Evolutionary conservation across 2,888 invertebrate genomes (phyloP).

Genomic region (Leptopterna dolabrata): DNA sequence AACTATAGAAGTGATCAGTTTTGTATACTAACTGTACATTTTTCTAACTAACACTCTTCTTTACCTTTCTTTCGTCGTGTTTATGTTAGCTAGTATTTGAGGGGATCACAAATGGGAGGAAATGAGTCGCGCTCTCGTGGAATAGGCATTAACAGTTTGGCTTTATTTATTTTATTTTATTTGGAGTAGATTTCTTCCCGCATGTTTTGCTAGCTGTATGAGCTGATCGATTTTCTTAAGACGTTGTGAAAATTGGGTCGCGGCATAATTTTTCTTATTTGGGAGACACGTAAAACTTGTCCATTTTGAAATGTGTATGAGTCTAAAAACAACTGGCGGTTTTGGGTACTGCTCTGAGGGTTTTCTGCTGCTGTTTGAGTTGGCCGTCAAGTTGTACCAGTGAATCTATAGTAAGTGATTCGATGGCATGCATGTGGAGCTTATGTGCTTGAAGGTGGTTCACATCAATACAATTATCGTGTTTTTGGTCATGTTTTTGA

Average conservation of each 20-base stretch:
- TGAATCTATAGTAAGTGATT: background rate
- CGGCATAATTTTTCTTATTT: too few species aligned
- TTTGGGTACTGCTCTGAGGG: background rate
- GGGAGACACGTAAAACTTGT: too few species aligned
- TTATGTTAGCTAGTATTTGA: background rate
- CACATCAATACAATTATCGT: background rate
- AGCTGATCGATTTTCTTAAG: background rate
- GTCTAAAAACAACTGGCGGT: background rate
- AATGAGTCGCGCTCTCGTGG: background rate
- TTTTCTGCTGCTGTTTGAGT: background rate
- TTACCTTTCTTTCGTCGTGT: background rate
- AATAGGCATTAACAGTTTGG: constrained; percentile 24
- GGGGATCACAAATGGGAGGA: background rate
- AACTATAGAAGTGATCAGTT: constrained; percentile 42
- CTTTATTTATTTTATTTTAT: too few species aligned
- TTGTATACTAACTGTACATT: constrained; percentile 47
- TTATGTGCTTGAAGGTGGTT: background rate
- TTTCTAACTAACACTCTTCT: constrained; percentile 48
- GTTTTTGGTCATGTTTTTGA: background rate
- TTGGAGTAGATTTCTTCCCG: background rate
- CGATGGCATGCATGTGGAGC: background rate
- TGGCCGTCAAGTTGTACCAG: background rate
- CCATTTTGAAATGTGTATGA: too few species aligned
- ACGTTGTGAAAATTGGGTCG: too few species aligned
- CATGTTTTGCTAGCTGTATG: background rate